Percentiles rank a stretch among this genome's conserved stretches.
Evolutionary conservation across 2,888 invertebrate species (phyloP).

Genomic region (Folsomia candida): DNA sequence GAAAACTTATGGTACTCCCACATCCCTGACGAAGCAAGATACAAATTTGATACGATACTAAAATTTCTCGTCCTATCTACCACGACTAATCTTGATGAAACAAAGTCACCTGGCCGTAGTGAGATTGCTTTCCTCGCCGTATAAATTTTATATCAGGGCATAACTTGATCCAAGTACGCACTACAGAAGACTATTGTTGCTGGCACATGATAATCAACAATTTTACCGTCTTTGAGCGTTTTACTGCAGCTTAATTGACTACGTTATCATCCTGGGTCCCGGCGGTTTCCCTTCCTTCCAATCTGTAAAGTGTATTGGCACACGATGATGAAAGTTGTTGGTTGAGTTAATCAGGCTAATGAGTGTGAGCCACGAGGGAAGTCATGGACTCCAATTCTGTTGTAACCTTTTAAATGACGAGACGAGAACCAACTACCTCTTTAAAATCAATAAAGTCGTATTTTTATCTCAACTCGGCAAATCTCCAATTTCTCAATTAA

Average conservation of each 20-base stretch:
- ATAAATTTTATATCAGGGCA: neutral
- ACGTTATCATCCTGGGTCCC: too few relatives aligned
- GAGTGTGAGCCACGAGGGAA: neutral
- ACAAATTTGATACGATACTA: neutral
- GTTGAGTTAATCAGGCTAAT: slow-evolving; percentile 6
- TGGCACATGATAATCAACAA: neutral
- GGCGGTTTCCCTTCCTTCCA: neutral
- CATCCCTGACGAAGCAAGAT: neutral
- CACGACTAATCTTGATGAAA: neutral
- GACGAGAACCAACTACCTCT: too few relatives aligned
- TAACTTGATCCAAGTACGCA: neutral
- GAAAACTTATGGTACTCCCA: neutral
- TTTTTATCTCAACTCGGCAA: too few relatives aligned
- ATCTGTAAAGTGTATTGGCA: neutral
- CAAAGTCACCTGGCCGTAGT: neutral
- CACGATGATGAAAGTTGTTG: too few relatives aligned
- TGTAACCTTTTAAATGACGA: too few relatives aligned
- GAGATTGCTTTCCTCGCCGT: too few relatives aligned
- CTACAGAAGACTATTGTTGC: too few relatives aligned
- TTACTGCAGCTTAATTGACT: neutral
- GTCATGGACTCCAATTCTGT: too few relatives aligned
- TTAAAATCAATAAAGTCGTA: too few relatives aligned
- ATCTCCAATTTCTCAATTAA: too few relatives aligned
- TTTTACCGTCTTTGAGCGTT: neutral
- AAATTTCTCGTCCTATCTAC: neutral